Base-by-base conservation (phyloP, 1,140 invertebrate genomes). In the Paraescarpia echinospica region DNA sequence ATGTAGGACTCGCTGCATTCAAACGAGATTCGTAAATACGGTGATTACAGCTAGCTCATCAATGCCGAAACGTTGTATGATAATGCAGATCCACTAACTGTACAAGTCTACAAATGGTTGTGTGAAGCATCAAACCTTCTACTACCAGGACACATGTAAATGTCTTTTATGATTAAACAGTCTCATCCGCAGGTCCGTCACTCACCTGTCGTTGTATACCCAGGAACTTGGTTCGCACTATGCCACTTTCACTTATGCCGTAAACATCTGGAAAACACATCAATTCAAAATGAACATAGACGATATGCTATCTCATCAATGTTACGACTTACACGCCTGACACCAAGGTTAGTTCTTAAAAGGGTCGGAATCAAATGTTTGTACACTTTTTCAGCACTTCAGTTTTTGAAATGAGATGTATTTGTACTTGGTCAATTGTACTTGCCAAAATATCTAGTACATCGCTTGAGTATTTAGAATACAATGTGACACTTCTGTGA, bases 171-270 rank as follows among this genome's bases (percentile, higher is more conserved):
- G 2, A 31, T 27, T 77, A 77, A 31, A 77, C 18, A 12, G 22
- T 31, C 22, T 0, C 59, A 77, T 2, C 59, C 27, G 59, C 22
- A 77, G 14, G 22, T 31, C 0, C 27, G 12, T 31, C 33, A 31
- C 92, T 9, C 89, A 95, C 94, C 94, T 95, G 93, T 93, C 93
- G 91, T 93, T 96, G 96, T 91, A 95, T 93, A 34, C 96, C 96
- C 1, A 95, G 94, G 92, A 94, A 96, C 22, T 93, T 93, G 0
- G 93, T 93, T 91, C 93, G 91, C 18, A 96, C 91, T 5, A 95
- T 90, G 34, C 96, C 94, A 93, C 92, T 94, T 41, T 96, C 94
- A 89, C 94, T 93, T 31, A 95, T 90, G 91, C 94, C 94, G n/a
- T 93, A 48, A 14, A 94, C 93, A 93, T 95, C 95, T 96, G 93